Conservation (phyloP, 2,888 invertebrate genomes). For the Pheosia gnoma region DNA sequence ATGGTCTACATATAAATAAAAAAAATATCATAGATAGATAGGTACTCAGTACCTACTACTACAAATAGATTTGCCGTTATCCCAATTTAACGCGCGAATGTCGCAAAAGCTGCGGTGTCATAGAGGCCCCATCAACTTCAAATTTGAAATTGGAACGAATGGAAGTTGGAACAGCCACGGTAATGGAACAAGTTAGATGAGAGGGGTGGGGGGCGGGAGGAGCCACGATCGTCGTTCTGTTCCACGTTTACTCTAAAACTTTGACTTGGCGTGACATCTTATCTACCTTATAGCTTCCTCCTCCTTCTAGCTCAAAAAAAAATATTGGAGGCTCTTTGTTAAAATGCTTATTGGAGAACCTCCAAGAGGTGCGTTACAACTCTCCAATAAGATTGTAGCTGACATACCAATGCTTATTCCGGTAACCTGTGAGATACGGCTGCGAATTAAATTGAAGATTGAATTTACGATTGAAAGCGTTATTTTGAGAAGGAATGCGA, state of each 20-base stretch:
- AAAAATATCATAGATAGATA: not conserved
- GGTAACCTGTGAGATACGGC: too few species aligned
- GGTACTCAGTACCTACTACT: not conserved
- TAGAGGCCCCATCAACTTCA: conserved; percentile 77
- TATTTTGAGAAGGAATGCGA: too few species aligned
- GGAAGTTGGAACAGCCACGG: conserved; percentile 76
- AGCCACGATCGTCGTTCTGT: conserved; percentile 49
- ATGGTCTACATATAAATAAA: too few species aligned
- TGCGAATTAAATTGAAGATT: too few species aligned
- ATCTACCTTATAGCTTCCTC: too few species aligned
- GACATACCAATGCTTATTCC: too few species aligned
- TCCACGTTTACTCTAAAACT: conserved; percentile 56
- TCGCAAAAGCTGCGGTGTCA: conserved; percentile 66
- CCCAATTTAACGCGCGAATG: conserved; percentile 46
- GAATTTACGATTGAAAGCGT: too few species aligned
- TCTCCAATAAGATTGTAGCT: too few species aligned
- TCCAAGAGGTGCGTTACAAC: too few species aligned
- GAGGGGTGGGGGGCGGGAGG: conserved; percentile 55
- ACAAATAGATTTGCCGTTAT: conserved; percentile 15
- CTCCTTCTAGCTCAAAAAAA: too few species aligned
- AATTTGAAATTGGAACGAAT: conserved; percentile 84
- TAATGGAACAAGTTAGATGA: conserved; percentile 83
- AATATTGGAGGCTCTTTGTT: not conserved
- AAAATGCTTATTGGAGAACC: too few species aligned
- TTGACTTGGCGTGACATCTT: conserved; percentile 46